These are phyloP conservation scores for Aquatica leii DNA, from an alignment of 2,888 invertebrate species.

Conservation along the genomic window DNA sequence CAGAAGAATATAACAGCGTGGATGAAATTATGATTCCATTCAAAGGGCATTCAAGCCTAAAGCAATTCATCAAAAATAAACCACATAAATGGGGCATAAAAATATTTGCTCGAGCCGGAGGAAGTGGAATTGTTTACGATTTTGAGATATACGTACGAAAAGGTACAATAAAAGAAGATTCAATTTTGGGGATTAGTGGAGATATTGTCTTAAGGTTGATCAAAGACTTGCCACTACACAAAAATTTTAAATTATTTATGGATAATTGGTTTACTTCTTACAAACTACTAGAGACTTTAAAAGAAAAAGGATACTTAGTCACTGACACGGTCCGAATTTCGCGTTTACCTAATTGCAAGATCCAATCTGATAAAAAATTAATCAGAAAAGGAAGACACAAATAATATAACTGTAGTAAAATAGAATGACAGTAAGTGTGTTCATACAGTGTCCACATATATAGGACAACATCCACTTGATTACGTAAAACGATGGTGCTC, in stretches of 20 bases:
- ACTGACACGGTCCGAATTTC: conserved; percentile 15
- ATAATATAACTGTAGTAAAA: too few relatives aligned
- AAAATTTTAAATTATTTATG: conserved; percentile 30
- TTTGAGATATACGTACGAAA: conserved; percentile 45
- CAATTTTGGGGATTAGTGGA: conserved; percentile 36
- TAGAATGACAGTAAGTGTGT: too few relatives aligned
- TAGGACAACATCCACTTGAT: too few relatives aligned
- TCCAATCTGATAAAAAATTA: conserved; percentile 14
- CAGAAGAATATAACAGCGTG: conserved; percentile 43
- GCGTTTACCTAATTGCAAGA: conserved; percentile 10
- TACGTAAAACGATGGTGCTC: too few relatives aligned
- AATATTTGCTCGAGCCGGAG: too few relatives aligned
- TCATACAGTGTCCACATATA: too few relatives aligned
- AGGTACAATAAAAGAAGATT: conserved; percentile 23
- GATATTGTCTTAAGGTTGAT: too few relatives aligned
- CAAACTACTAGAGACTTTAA: too few relatives aligned
- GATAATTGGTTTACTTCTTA: too few relatives aligned
- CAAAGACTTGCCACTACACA: too few relatives aligned
- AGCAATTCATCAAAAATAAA: conserved; percentile 45
- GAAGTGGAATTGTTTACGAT: too few relatives aligned
- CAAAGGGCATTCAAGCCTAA: conserved; percentile 42
- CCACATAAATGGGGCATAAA: too few relatives aligned
- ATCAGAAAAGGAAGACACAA: conserved; percentile 33
- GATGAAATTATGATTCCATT: conserved; percentile 48
- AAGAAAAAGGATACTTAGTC: conserved; percentile 9